These are phyloP conservation scores for Silurus meridionalis DNA, from an alignment of 2,113 vertebrate genomes.

Conservation along the genomic window DNA sequence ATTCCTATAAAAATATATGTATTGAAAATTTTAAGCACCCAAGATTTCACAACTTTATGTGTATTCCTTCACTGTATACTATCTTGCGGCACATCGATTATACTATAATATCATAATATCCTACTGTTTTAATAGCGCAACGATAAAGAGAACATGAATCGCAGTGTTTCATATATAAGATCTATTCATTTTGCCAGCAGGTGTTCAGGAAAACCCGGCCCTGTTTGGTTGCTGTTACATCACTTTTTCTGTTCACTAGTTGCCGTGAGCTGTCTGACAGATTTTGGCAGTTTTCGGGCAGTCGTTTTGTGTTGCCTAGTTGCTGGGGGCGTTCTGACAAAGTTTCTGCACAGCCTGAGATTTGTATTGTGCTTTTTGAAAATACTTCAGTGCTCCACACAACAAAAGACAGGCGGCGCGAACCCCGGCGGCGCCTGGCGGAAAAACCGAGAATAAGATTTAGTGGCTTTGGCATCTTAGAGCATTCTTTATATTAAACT, in stretches of 20 bases:
- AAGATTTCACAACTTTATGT: neutral
- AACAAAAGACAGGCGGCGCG: slow-evolving; percentile 20
- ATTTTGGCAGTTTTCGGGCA: neutral
- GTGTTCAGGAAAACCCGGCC: neutral
- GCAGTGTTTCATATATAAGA: neutral
- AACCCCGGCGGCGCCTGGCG: neutral
- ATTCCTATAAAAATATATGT: neutral
- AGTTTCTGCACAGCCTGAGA: slow-evolving; percentile 4
- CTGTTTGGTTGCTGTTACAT: neutral
- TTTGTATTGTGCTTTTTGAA: slow-evolving; percentile 29
- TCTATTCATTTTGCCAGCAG: neutral
- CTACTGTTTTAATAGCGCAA: neutral
- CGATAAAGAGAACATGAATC: neutral
- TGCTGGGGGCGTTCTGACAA: slow-evolving; percentile 31
- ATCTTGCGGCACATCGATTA: no score
- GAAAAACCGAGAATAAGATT: slow-evolving; percentile 18
- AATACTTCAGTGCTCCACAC: neutral
- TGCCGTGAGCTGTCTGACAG: slow-evolving; percentile 10
- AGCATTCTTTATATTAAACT: slow-evolving; percentile 44
- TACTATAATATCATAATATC: neutral
- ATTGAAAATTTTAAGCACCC: neutral
- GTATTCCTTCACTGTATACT: neutral
- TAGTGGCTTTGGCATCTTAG: slow-evolving; percentile 31
- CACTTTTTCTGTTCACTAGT: neutral
- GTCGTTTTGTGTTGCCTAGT: slow-evolving; percentile 17